Conservation (phyloP, 2,888 invertebrate genomes). For the Clepsis dumicolana region DNA sequence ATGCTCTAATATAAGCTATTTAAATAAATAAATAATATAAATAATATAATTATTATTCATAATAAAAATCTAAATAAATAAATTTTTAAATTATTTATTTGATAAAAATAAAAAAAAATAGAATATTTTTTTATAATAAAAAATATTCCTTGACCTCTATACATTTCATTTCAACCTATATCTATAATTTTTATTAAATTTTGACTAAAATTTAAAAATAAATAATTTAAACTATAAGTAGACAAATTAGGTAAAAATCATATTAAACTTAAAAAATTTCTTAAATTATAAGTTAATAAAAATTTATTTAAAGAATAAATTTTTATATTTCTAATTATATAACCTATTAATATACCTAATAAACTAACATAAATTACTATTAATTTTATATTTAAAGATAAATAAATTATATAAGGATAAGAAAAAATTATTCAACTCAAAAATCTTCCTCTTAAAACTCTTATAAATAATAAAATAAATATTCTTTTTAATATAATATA, state of each 20-base stretch:
- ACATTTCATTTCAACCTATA: slow-evolving; percentile 80
- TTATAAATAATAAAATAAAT: slow-evolving; percentile 79
- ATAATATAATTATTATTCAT: slow-evolving; percentile 62
- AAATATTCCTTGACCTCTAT: slow-evolving; percentile 76
- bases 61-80: slow-evolving; percentile 80
- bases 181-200: slow-evolving; percentile 75
- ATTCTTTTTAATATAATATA: slow-evolving; percentile 80
- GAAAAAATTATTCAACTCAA: slow-evolving; percentile 86
- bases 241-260: slow-evolving; percentile 85
- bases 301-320: slow-evolving; percentile 75
- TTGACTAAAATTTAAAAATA: slow-evolving; percentile 74
- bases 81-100: slow-evolving; percentile 82
- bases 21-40: slow-evolving; percentile 59
- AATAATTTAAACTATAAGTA: slow-evolving; percentile 75
- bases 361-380: slow-evolving; percentile 82
- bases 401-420: slow-evolving; percentile 82
- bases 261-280: slow-evolving; percentile 72
- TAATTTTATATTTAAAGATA: slow-evolving; percentile 81
- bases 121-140: slow-evolving; percentile 71
- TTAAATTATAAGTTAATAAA: slow-evolving; percentile 66
- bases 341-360: slow-evolving; percentile 71
- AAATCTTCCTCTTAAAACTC: slow-evolving; percentile 82
- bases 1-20: slow-evolving; percentile 73
- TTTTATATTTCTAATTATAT: slow-evolving; percentile 74
- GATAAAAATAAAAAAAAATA: slow-evolving; percentile 67